Evolutionary conservation across 2,113 vertebrate genomes (phyloP).

Genomic region (Psilopogon haemacephalus): DNA sequence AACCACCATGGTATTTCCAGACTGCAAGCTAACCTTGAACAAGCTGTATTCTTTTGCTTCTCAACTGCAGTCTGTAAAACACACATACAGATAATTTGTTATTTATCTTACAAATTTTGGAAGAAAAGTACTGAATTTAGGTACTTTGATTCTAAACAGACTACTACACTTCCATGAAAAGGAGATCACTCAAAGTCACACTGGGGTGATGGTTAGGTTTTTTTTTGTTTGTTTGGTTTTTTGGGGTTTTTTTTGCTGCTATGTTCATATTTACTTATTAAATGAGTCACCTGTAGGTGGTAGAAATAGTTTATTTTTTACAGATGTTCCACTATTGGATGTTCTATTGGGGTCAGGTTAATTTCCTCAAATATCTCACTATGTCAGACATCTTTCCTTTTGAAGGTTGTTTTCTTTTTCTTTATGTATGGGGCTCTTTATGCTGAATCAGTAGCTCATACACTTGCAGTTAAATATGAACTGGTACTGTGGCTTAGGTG

Average conservation of each 20-base stretch:
- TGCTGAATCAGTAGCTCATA: background rate
- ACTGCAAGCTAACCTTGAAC: background rate
- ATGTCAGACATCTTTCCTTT: background rate
- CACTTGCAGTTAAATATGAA: background rate
- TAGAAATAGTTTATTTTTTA: slow-evolving; percentile 27
- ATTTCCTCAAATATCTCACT: slow-evolving; percentile 33
- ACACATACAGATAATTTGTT: background rate
- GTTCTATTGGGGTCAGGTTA: background rate
- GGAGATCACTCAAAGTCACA: background rate
- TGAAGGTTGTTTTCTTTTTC: slow-evolving; percentile 14
- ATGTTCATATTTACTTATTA: slow-evolving; percentile 34
- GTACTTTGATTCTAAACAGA: background rate
- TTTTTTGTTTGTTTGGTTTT: too few relatives aligned
- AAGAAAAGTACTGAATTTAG: background rate
- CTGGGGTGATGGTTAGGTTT: background rate
- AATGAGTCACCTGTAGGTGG: background rate
- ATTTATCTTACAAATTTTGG: background rate
- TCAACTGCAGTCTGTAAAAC: background rate
- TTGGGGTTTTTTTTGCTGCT: slow-evolving; percentile 6
- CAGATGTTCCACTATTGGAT: slow-evolving; percentile 12
- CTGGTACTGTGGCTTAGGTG: background rate
- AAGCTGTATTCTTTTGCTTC: background rate
- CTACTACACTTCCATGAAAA: background rate
- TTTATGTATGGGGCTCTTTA: background rate
- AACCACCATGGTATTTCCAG: background rate